Evolutionary conservation across 2,888 invertebrate genomes (phyloP), one percentile per base, ranked within the genome.

Genomic region (Scelioninae gen. 2): DNA sequence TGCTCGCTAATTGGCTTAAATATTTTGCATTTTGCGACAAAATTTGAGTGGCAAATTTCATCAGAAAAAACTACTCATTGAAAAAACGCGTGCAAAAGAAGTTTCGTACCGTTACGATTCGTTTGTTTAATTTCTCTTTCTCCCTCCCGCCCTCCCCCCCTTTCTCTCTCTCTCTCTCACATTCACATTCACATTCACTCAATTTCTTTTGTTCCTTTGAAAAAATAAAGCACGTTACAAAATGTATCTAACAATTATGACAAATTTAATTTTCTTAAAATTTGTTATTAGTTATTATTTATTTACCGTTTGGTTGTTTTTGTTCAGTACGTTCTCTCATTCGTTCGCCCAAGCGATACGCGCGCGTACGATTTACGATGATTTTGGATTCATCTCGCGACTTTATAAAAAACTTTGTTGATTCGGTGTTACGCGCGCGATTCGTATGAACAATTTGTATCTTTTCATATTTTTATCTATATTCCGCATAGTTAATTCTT

Each of bases 1-100:
- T 82, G 81, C 82, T 81, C 81, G 81, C 82, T 84, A 84, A 84
- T 85, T 84, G 81, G 83, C 82, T 82, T 83, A 84, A 83, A 85
- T 85, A 85, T 79, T 83, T 80, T 80, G 82, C 81, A 80, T 82
- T 80, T 81, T 78, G 81, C 81, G 81, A 84, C 82, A 84, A 82
- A 77, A 83, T 80, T 82, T 81, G 76, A 80, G 77, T 81, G 81
- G 80, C 80, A 79, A 82, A 81, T 79, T 74, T 78, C 76, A 70
- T 76, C 80, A 77, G 75, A 78, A 77, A 78, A 76, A 76, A 48
- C 72, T 65, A 63, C 68, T 78, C 74, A 76, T 74, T 77, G 79
- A 78, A 79, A 64, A 81, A 80, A 79, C 76, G 81, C 79, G 81
- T 80, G 81, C 79, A 78, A 71, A 69, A 65, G 63, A 77, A 73